phyloP scores from a whole-genome alignment of 2,888 invertebrate genomes.

The Dastarcus helophoroides region DNA sequence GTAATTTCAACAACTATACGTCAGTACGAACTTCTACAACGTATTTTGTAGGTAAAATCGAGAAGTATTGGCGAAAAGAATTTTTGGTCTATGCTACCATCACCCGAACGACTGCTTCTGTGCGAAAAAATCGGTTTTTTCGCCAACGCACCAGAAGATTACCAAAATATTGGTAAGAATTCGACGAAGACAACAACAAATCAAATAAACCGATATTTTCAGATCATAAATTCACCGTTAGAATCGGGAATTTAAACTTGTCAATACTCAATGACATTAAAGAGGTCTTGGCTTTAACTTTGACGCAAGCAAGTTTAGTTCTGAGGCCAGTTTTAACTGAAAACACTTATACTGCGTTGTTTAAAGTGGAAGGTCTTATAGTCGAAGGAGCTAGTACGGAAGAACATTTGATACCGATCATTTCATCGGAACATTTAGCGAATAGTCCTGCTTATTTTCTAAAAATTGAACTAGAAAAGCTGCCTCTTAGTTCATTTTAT shows the following conservation, averaged over 20 bases:
- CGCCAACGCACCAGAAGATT: constrained; percentile 10
- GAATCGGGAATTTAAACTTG: constrained; percentile 59
- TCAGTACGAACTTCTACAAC: constrained; percentile 23
- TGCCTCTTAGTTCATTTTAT: constrained; percentile 51
- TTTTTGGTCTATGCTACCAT: constrained; percentile 35
- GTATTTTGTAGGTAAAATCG: constrained; percentile 44
- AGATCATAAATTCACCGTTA: constrained; percentile 68
- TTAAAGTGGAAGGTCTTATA: constrained; percentile 58
- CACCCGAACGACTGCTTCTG: constrained; percentile 31
- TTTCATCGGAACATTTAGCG: constrained; percentile 48
- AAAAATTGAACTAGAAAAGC: constrained; percentile 62
- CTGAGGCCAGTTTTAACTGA: constrained; percentile 27
- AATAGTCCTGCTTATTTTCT: constrained; percentile 59
- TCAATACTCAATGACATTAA: constrained; percentile 55
- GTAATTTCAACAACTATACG: constrained; percentile 33
- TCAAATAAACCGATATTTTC: constrained; percentile 16
- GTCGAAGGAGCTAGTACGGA: constrained; percentile 63
- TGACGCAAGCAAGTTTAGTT: constrained; percentile 50
- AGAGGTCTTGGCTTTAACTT: constrained; percentile 58
- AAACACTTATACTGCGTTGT: constrained; percentile 20
- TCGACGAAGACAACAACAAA: not conserved
- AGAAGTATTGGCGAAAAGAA: constrained; percentile 48
- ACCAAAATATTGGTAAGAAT: constrained; percentile 8
- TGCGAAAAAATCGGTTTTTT: constrained; percentile 34
- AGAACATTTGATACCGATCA: constrained; percentile 58